Conservation (phyloP, 2,113 vertebrate species). For the Murina feae region DNA sequence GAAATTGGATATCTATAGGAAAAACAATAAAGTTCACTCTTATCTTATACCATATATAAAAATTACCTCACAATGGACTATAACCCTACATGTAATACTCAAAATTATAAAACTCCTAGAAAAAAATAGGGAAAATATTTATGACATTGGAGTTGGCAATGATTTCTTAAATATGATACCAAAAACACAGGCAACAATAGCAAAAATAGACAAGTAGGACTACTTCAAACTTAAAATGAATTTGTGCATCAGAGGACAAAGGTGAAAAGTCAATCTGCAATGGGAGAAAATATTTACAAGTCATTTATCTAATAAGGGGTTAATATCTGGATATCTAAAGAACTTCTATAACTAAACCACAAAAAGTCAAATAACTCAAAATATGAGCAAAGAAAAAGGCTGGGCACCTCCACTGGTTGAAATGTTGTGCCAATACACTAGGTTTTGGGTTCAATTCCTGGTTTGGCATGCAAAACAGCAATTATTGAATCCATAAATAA, state of each 20-base stretch:
- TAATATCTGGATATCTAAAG: not conserved
- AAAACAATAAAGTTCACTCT: not conserved
- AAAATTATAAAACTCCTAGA: not conserved
- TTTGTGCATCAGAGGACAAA: not conserved
- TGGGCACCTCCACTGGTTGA: not conserved
- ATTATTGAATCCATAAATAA: not conserved
- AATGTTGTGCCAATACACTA: not conserved
- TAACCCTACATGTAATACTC: not conserved
- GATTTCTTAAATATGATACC: not conserved
- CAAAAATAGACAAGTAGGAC: not conserved
- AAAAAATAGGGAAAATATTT: not conserved
- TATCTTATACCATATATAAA: not conserved
- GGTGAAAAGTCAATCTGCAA: not conserved
- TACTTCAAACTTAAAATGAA: not conserved
- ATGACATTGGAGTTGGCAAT: not conserved
- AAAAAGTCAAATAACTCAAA: not conserved
- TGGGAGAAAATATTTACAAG: not conserved
- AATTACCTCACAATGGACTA: not conserved
- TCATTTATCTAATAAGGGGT: not conserved
- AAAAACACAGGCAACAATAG: not conserved
- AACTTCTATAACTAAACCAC: not conserved
- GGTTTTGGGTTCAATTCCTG: not conserved
- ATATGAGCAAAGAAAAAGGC: not conserved
- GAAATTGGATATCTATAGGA: not conserved
- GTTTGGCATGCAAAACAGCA: not conserved